phyloP scores from a whole-genome alignment of 92 coral and sea anemone genomes.

The Zoanthus solanderi region DNA sequence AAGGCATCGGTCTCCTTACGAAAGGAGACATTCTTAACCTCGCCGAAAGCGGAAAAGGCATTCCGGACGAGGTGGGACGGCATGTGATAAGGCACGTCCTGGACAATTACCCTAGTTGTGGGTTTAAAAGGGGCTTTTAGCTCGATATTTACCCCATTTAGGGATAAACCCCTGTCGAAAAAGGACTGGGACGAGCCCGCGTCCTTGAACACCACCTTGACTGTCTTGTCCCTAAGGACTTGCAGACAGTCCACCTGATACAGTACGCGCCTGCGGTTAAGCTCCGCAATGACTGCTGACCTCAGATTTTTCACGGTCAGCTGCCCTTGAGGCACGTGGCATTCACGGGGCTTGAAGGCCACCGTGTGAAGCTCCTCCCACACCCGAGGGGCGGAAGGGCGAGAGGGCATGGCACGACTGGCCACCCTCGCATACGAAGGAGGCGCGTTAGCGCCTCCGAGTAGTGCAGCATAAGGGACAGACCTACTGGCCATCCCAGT shows the following conservation, averaged over 20 bases:
- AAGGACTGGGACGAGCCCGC: not conserved
- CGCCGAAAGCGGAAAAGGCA: not conserved
- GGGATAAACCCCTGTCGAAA: not conserved
- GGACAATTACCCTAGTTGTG: not conserved
- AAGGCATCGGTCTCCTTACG: not conserved
- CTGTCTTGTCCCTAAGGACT: not conserved
- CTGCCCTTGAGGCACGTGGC: not conserved
- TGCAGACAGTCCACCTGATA: not conserved
- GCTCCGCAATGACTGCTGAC: not conserved
- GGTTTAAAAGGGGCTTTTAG: not conserved
- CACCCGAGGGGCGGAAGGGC: not conserved
- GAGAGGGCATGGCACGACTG: too few relatives aligned
- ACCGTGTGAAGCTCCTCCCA: not conserved
- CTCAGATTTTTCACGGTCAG: not conserved
- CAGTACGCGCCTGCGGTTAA: not conserved
- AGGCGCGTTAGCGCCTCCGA: too few relatives aligned
- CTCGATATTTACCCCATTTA: slow-evolving; percentile 6
- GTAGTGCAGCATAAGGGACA: too few relatives aligned
- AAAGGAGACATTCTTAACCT: not conserved
- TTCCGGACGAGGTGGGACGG: not conserved
- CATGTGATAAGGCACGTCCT: slow-evolving; percentile 14
- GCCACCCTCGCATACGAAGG: too few relatives aligned
- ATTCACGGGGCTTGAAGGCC: not conserved
- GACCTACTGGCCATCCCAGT: too few relatives aligned
- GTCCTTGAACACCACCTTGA: not conserved